Evolutionary conservation across 2,797 vertebrate species (phyloP).

Genomic region (Sylvilagus floridanus): DNA sequence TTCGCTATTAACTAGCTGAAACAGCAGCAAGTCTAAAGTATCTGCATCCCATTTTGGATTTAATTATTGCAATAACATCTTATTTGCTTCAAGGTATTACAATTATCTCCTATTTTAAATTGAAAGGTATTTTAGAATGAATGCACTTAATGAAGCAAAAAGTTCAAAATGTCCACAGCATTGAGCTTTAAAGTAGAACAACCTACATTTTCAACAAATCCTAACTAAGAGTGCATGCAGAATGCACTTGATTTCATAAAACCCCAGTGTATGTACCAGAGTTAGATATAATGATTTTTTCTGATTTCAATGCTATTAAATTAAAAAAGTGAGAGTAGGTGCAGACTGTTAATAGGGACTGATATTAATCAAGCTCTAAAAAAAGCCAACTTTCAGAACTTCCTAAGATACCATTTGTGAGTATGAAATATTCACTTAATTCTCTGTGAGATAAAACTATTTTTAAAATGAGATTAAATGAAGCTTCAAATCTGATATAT

Average conservation of each 20-base stretch:
- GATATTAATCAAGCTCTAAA: constrained; percentile 77
- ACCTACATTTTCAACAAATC: constrained; percentile 83
- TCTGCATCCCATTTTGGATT: constrained; percentile 86
- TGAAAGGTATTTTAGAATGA: constrained; percentile 87
- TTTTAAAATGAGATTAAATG: constrained; percentile 72
- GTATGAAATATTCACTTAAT: constrained; percentile 81
- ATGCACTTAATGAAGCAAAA: constrained; percentile 87
- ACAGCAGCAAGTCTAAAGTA: constrained; percentile 85
- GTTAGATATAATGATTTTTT: constrained; percentile 79
- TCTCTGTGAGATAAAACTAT: constrained; percentile 71
- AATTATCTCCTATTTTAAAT: constrained; percentile 88
- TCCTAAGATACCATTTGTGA: constrained; percentile 75
- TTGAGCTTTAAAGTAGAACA: constrained; percentile 85
- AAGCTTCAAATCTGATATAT: constrained; percentile 66
- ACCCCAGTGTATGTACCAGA: constrained; percentile 62
- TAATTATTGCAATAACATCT: constrained; percentile 89
- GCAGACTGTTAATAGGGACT: constrained; percentile 75
- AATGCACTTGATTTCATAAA: constrained; percentile 79
- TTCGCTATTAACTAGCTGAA: constrained; percentile 81
- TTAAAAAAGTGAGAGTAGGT: constrained; percentile 68
- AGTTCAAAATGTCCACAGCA: constrained; percentile 85
- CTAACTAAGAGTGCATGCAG: constrained; percentile 68
- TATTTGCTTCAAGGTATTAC: constrained; percentile 89
- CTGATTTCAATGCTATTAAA: constrained; percentile 78
- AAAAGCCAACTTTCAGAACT: constrained; percentile 76